Evolutionary conservation across 2,888 invertebrate species (phyloP).

Genomic region (Antheraea assamensis): DNA sequence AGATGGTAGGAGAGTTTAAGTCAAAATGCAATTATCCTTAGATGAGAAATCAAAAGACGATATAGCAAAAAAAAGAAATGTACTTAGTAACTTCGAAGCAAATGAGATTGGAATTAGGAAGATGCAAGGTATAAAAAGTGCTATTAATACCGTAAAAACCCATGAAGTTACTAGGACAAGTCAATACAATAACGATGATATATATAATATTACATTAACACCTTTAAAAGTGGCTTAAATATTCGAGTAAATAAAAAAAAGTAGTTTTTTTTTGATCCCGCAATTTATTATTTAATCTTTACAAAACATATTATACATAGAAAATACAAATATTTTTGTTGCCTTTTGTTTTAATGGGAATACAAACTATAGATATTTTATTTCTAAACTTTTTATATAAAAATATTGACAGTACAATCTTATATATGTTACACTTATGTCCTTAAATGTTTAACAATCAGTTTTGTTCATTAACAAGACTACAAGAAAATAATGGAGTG

Average conservation of each 20-base stretch:
- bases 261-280: background rate
- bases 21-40: slow-evolving; percentile 48
- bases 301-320: background rate
- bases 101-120: slow-evolving; percentile 6
- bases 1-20: slow-evolving; percentile 41
- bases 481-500: background rate
- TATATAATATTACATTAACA: background rate
- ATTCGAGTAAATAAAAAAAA: background rate
- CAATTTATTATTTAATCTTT: slow-evolving; percentile 5
- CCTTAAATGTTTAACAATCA: background rate
- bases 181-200: background rate
- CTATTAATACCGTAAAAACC: slow-evolving; percentile 7
- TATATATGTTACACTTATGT: background rate
- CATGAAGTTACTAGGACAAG: background rate
- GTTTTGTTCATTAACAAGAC: background rate
- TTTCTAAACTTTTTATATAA: background rate
- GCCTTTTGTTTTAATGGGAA: background rate
- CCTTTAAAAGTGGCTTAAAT: background rate
- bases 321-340: background rate
- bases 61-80: slow-evolving; percentile 23
- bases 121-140: slow-evolving; percentile 19
- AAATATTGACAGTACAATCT: background rate
- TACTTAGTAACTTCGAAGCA: background rate
- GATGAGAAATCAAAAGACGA: slow-evolving; percentile 42
- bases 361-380: background rate